Conservation (phyloP, 2,113 vertebrate species). For the Tylochromis polylepis region DNA sequence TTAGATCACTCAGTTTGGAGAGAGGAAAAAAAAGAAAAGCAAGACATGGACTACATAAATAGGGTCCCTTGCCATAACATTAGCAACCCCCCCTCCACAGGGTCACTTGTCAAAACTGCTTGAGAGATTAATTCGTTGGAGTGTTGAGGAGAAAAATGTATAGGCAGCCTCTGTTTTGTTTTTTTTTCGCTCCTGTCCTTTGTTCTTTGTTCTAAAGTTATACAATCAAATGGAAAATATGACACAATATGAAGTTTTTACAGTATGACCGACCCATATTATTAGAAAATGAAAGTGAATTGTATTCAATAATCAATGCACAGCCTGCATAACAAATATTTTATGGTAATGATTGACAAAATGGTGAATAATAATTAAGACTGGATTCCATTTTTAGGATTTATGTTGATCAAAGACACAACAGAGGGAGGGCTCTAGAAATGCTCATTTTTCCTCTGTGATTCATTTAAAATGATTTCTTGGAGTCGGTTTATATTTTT, state of each 20-base stretch:
- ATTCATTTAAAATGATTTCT: background rate
- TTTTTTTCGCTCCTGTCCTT: slow-evolving; percentile 34
- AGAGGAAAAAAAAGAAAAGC: slow-evolving; percentile 21
- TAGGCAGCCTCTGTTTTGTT: background rate
- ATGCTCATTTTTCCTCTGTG: background rate
- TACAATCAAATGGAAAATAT: background rate
- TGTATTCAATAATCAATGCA: background rate
- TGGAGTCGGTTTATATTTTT: background rate
- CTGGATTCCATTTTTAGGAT: background rate
- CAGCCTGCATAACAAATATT: background rate
- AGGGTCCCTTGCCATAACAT: slow-evolving; percentile 72
- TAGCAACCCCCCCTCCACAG: slow-evolving; percentile 68
- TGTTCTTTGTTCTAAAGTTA: slow-evolving; percentile 29
- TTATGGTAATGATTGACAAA: background rate
- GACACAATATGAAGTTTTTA: background rate
- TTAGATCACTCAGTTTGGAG: slow-evolving; percentile 73
- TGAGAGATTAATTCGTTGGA: slow-evolving; percentile 65
- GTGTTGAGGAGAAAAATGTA: slow-evolving; percentile 44
- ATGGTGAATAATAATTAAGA: background rate
- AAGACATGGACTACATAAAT: slow-evolving; percentile 63
- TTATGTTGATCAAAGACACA: background rate
- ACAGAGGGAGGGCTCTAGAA: background rate
- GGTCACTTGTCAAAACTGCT: slow-evolving; percentile 72
- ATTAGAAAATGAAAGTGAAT: background rate
- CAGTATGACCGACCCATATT: background rate